A percentile compares a stretch with the other conserved stretches of the same genome.
Evolutionary conservation across 2,113 vertebrate genomes (phyloP).

Genomic region (Pyrgilauda ruficollis): DNA sequence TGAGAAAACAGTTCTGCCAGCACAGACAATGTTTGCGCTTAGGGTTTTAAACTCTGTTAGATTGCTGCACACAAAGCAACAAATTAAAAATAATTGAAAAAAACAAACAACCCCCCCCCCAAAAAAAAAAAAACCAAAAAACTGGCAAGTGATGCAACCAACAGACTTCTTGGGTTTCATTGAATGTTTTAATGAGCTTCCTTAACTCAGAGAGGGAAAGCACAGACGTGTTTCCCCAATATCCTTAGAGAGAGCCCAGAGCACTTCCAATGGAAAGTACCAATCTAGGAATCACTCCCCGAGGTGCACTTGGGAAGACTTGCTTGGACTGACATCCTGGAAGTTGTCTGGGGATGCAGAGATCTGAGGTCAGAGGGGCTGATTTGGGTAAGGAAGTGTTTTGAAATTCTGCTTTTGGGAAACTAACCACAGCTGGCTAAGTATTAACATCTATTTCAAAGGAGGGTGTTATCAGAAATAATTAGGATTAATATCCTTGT

Average conservation of each 20-base stretch:
- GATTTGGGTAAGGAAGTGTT: not conserved
- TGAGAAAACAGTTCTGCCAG: not conserved
- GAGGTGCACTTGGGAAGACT: not conserved
- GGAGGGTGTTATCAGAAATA: not conserved
- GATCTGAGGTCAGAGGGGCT: not conserved
- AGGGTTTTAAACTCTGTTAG: not conserved
- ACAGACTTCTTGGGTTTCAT: not conserved
- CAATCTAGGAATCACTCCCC: not conserved
- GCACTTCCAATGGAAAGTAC: not conserved
- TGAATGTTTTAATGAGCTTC: not conserved
- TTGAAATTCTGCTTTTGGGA: conserved; percentile 22
- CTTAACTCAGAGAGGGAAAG: not conserved
- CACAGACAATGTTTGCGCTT: not conserved
- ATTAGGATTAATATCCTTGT: not conserved
- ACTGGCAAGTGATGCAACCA: not conserved
- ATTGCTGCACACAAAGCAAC: not conserved
- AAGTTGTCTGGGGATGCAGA: not conserved
- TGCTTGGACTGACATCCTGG: not conserved
- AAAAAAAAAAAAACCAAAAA: not conserved
- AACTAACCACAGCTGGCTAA: not conserved
- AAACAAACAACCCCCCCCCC: not conserved
- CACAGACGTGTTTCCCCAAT: not conserved
- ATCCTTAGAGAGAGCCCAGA: not conserved
- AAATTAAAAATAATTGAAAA: not conserved
- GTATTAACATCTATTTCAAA: not conserved